Evolutionary conservation across 2,797 vertebrate species (phyloP), one percentile per base, ranked within the genome.

Genomic region (Passerculus sandwichensis): DNA sequence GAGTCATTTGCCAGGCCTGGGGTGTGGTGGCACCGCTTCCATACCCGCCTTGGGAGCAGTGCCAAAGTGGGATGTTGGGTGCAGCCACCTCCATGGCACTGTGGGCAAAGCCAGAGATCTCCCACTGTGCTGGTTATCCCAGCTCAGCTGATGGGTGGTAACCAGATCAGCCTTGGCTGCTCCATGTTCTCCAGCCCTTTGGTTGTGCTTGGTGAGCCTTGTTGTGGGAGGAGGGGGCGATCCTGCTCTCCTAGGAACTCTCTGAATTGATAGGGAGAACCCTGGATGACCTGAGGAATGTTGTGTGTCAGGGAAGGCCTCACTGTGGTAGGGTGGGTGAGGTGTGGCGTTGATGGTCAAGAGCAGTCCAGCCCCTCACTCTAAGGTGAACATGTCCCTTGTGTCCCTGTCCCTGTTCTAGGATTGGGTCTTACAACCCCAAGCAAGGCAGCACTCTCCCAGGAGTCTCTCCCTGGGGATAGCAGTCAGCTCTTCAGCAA

Each of bases 161-260:
- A 78, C 26, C 1, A 6, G 62, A 60, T 65, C 67, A 71, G 21
- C 59, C 36, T 20, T 38, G 38, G 36, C 70, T n/a, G 17, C 50
- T 78, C 11, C 2, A 0, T 44, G 19, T 67, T 62, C n/a, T 81
- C 48, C 48, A 59, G 36, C 74, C 40, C 96, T 59, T 94, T 92
- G 2, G 76, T 96, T 4, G 34, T 95, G 13, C 59, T 84, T 12
- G 7, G 69, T 38, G 57, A 74, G 36, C 22, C 20, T 45, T 38
- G 85, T 42, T 42, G 83, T 67, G 8, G 91, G 88, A 62, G 94
- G 96, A 22, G 95, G 92, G 92, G 48, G 93, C 47, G 1, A 95
- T 45, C 25, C 96, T 53, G 15, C 13, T 74, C 9, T 72, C 9
- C 15, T 5, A 2, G 59, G 29, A 48, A 34, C 20, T 57, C 8